Evolutionary conservation across 2,888 invertebrate genomes (phyloP), one percentile per base, ranked within the genome.

Genomic region (Dryococelus australis): DNA sequence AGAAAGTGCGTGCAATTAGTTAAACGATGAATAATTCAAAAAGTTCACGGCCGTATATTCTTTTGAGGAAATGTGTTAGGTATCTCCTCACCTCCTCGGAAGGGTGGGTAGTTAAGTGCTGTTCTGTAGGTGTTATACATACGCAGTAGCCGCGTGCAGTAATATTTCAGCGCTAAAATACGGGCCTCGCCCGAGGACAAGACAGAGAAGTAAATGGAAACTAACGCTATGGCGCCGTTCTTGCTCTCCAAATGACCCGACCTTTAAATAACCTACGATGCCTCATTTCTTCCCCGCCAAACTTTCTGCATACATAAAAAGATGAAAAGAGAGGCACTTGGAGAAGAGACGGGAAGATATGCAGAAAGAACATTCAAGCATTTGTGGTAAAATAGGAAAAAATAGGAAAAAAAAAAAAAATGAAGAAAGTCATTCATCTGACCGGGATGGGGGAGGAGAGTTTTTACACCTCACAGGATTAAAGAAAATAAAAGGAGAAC

Each of bases 401-500:
- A 83, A 24, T n/a, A 83, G 26, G 35, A 27, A 83, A 28, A 24
- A 83, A 10, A 24, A 83, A 83, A 83, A 35, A 83, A 83, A 83
- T 83, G 83, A 83, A 83, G 83, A 83, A 83, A 83, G 83, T 83
- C 83, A 83, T 83, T 83, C 83, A 83, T 83, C 83, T 83, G 83
- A 83, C 83, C 83, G 28, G 83, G 26, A 83, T 20, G 83, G 43
- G 43, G 26, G 83, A n/a, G 65, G 13, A 83, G 24, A 35, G 43
- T 83, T 83, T 35, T 83, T 28, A 83, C 83, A 35, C 83, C 83
- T 28, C 43, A 43, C 28, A 35, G 83, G 35, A 83, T 83, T 83
- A 83, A 83, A 83, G 83, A 83, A 83, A 83, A 83, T 27, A 24
- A 83, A 83, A 83, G 43, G 24, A 83, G 35, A 83, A 83, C 83